Conservation (phyloP, 1,140 invertebrate genomes). For the Ceratoteleas bidentatus region DNA sequence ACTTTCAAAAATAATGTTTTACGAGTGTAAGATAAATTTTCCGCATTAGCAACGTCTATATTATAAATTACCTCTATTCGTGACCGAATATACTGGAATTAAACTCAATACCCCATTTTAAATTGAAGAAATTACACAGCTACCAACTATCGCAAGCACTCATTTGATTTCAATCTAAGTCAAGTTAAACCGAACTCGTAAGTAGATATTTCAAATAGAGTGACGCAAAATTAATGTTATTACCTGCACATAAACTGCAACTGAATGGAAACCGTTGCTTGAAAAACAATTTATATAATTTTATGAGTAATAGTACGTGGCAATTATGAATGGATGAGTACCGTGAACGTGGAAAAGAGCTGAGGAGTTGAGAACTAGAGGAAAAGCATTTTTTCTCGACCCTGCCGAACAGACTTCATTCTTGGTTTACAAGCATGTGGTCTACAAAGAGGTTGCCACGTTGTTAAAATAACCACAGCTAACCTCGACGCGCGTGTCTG, state of each 20-base stretch:
- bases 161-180: not conserved
- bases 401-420: constrained; percentile 79
- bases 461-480: constrained; percentile 82
- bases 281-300: constrained; percentile 45
- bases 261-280: constrained; percentile 15
- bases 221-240: constrained; percentile 4
- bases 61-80: too few species aligned
- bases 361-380: constrained; percentile 52
- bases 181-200: too few species aligned
- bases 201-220: not conserved
- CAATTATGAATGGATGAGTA: constrained; percentile 8
- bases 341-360: constrained; percentile 36
- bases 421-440: constrained; percentile 81
- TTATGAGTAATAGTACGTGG: constrained; percentile 17
- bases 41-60: too few species aligned
- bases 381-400: constrained; percentile 64
- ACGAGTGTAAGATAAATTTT: constrained; percentile 13
- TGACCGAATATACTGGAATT: too few species aligned
- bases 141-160: not conserved
- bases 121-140: not conserved
- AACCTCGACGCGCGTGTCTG: constrained; percentile 73
- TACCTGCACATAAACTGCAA: constrained; percentile 4
- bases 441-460: constrained; percentile 81
- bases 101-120: too few species aligned
- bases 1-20: constrained; percentile 22